These are phyloP conservation scores for Synergus itoensis DNA, from an alignment of 2,888 invertebrate species.

Conservation along the genomic window DNA sequence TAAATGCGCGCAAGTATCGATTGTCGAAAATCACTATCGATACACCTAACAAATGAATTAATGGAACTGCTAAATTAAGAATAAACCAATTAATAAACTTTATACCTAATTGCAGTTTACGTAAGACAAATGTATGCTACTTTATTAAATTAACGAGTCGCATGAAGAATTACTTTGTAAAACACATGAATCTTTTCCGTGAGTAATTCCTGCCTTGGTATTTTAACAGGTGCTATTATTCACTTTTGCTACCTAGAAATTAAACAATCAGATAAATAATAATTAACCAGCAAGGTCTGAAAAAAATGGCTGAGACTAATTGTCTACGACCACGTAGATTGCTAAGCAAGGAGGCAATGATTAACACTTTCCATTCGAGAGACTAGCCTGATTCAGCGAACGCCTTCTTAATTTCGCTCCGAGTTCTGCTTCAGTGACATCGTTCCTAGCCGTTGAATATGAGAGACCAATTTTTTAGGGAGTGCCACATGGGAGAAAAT, in stretches of 20 bases:
- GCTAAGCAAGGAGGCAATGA: conserved; percentile 9
- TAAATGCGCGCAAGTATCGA: too few species aligned
- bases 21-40: too few species aligned
- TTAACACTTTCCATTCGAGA: conserved; percentile 36
- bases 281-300: conserved; percentile 15
- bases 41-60: not conserved
- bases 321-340: conserved; percentile 11
- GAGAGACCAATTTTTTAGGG: conserved; percentile 19
- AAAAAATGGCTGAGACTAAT: conserved; percentile 18
- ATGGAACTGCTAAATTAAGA: not conserved
- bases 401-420: conserved; percentile 19
- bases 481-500: conserved; percentile 20
- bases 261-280: conserved; percentile 37
- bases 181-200: not conserved
- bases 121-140: not conserved
- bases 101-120: not conserved
- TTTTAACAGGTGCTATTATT: conserved; percentile 14
- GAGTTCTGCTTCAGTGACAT: conserved; percentile 33
- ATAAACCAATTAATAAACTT: not conserved
- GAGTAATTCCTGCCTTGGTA: not conserved
- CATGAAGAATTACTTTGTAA: not conserved
- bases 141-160: not conserved
- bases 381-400: conserved; percentile 10
- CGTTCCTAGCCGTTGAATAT: conserved; percentile 12
- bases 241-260: conserved; percentile 36